Conservation (phyloP, 1,140 invertebrate genomes). For the Microplitis mediator region DNA sequence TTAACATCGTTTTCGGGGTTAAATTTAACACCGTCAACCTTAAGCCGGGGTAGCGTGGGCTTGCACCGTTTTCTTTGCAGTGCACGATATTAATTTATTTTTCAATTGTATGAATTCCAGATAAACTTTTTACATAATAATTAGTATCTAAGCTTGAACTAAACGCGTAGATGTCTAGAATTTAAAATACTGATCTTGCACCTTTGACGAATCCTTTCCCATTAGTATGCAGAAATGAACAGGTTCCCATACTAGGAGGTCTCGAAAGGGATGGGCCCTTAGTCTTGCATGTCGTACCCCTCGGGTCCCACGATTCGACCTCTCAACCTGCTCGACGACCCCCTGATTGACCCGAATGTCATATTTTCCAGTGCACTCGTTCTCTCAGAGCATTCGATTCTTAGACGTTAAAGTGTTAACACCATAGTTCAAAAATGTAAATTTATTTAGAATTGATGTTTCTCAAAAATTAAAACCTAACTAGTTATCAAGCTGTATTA, state of each 20-base stretch:
- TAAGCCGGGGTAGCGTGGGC: too few relatives aligned
- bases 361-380: neutral
- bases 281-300: slow-evolving; percentile 10
- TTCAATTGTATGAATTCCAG: too few relatives aligned
- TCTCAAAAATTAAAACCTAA: too few relatives aligned
- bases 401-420: neutral
- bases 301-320: slow-evolving; percentile 38
- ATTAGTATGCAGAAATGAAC: slow-evolving; percentile 31
- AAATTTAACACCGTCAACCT: too few relatives aligned
- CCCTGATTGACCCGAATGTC: slow-evolving; percentile 31
- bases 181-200: too few relatives aligned
- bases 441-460: neutral
- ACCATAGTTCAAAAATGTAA: neutral
- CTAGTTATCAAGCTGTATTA: neutral
- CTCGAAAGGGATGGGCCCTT: slow-evolving; percentile 38
- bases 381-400: neutral
- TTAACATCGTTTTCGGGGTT: too few relatives aligned
- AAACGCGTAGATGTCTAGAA: too few relatives aligned
- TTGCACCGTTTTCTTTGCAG: too few relatives aligned
- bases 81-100: too few relatives aligned
- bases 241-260: slow-evolving; percentile 32
- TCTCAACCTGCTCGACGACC: slow-evolving; percentile 32
- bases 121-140: too few relatives aligned
- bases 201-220: too few relatives aligned
- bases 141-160: too few relatives aligned